Evolutionary conservation across 1,140 invertebrate genomes (phyloP), one percentile per base, ranked within the genome.

Genomic region (Lerema accius): DNA sequence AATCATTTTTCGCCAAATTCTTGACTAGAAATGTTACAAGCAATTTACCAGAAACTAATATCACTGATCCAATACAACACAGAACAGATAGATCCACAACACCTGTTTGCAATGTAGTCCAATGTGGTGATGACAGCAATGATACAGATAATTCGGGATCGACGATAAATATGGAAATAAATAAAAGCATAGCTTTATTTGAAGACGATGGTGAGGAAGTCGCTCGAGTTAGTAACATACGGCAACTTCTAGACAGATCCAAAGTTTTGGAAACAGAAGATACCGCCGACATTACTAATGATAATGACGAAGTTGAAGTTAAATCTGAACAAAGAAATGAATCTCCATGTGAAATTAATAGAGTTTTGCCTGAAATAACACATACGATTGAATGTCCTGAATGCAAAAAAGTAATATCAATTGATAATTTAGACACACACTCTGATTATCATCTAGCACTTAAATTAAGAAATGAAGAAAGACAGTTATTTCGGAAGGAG

Each of bases 391-490:
- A 76, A 19, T 92, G 92, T 64, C 58, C 77, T 1, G 89, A 93
- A 71, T 94, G 94, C 75, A 83, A 87, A 10, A 92, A 93, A 84
- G 80, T 69, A 43, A 84, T 93, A 49, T 53, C 71, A 0, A 70
- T 91, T 28, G 55, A 76, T n/a, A 80, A 89, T 19, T 75, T 93
- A 14, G 82, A 91, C 55, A 87, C 81, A 0, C 94, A 94, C 76
- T 80, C 91, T 9, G 94, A 94, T 80, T 93, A 93, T 71, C 94
- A 94, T 80, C 83, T 93, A 46, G 93, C 93, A 3, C 83, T 94
- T 60, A 88, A 92, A 55, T 65, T 94, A 11, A 92, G 91, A 73
- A 89, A 91, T 46, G 90, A 93, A 74, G 91, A 94, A 56, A 86
- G 85, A 48, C 67, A 86, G 43, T 23, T 71, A 37, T 35, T 72